Evolutionary conservation across 2,113 vertebrate genomes (phyloP), one percentile per base, ranked within the genome.

Genomic region (Rhineura floridana): DNA sequence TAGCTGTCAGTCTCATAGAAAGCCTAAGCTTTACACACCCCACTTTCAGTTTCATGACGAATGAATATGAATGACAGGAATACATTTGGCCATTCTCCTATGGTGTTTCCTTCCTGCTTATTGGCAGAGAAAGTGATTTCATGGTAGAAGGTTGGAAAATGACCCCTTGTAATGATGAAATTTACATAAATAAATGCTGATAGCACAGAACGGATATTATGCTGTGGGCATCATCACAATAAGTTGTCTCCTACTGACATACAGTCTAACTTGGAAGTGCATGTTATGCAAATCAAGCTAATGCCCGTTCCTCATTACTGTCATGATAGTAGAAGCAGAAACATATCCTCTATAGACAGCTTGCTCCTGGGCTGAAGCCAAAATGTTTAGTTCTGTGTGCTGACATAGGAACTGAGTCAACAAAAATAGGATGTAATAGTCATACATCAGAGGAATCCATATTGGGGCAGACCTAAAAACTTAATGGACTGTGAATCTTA

Each of bases 121-220:
- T 94, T 95, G 96, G 94, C 94, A 97, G 96, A 97, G 97, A 97
- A 97, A 98, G 96, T 95, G 96, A 98, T 98, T 99, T 98, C 95
- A 97, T 97, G 97, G 97, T 97, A 97, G 96, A 97, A 97, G 97
- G 96, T 99, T 97, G 97, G 98, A 97, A 99, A 98, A 98, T 98
- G 97, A 98, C 97, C 98, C 96, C 97, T 98, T 98, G 97, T 98
- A 98, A 97, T 96, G 96, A 97, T 95, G 95, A 95, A 95, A 99
- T 99, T 98, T 98, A 97, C 98, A 99, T 99, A 98, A 97, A 98
- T 98, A 98, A 98, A 97, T 98, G 98, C 98, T 99, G 98, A 99
- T 98, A 93, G 96, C 96, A 98, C 97, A 97, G 97, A 98, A 98
- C 92, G 94, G 97, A 96, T 97, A 98, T 98, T 97, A 97, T 96